These are phyloP conservation scores for Pharmacophagus antenor DNA, from an alignment of 2,888 invertebrate species.

Conservation along the genomic window DNA sequence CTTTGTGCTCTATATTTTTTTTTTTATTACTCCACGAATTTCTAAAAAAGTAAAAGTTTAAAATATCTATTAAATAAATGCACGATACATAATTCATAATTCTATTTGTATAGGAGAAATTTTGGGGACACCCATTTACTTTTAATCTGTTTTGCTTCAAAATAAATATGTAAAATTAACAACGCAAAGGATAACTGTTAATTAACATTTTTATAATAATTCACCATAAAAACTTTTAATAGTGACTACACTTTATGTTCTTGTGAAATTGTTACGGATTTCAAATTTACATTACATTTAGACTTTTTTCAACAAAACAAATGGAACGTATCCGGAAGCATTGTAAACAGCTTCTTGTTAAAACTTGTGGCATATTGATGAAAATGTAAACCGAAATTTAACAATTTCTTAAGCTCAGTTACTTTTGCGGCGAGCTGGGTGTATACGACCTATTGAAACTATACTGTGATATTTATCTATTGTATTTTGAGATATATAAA, in stretches of 20 bases:
- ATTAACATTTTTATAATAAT: too few relatives aligned
- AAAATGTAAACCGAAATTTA: conserved; percentile 48
- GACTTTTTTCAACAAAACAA: conserved; percentile 37
- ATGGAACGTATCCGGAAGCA: conserved; percentile 58
- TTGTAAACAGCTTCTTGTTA: conserved; percentile 52
- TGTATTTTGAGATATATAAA: conserved; percentile 21
- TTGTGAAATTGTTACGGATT: too few relatives aligned
- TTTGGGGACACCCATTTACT: not conserved
- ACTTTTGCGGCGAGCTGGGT: conserved; percentile 52
- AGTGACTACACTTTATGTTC: too few relatives aligned
- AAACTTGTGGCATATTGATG: conserved; percentile 48
- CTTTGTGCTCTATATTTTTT: conserved; percentile 2
- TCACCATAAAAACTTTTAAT: too few relatives aligned
- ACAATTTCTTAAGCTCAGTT: conserved; percentile 50
- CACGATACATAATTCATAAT: too few relatives aligned
- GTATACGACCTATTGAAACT: conserved; percentile 51
- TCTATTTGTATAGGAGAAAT: not conserved
- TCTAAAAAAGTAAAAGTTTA: not conserved
- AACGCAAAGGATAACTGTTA: too few relatives aligned
- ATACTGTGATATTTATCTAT: conserved; percentile 10
- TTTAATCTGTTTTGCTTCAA: not conserved
- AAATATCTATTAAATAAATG: conserved; percentile 2
- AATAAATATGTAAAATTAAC: too few relatives aligned
- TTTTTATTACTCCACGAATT: not conserved
- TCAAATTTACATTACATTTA: not conserved